Base-by-base conservation (phyloP, 2,113 vertebrate genomes). In the Acanthochromis polyacanthus region DNA sequence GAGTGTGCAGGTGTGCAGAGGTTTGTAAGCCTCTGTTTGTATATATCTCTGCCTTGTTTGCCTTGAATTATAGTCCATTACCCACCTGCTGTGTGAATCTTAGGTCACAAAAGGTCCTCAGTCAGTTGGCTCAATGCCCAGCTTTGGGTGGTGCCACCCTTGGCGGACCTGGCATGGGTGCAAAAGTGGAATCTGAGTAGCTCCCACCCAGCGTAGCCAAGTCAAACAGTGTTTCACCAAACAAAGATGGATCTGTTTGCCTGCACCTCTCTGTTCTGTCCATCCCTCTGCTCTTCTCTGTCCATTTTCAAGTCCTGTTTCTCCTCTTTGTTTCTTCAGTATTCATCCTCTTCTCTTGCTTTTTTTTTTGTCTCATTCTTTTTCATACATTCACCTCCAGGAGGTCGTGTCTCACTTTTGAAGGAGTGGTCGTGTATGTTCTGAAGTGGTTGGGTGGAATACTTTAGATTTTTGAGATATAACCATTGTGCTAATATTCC, bases 401-500 rank as follows among this genome's bases (percentile, higher is more conserved):
- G 52, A 64, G 62, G 43, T 43, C 20, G 22, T 46, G 12, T 53
- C 68, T 60, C 14, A 17, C 59, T 79, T 57, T 71, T 73, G 30
- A 80, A 75, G 77, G 66, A 66, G 85, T 73, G 79, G 77, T 58
- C 60, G 45, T 68, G 52, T 77, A 66, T 61, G 30, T 75, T 80
- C 73, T 83, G 53, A 73, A 75, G 73, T 68, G 66, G 70, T 64
- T 77, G 85, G 88, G 88, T 85, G 81, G 84, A 87, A 85, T 88
- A 71, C 67, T 83, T 65, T 10, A 87, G 87, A 92, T 92, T 76
- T 36, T 11, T 48, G 43, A 3, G 90, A 93, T 93, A 89, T 58
- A 75, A 25, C 88, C 89, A 93, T 93, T 93, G 93, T 94, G 8
- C 73, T 61, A 28, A 71, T 88, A 72, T 71, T 87, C 80, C 56